These are phyloP conservation scores for Apamea anceps DNA, from an alignment of 2,888 invertebrate genomes.

Conservation along the genomic window DNA sequence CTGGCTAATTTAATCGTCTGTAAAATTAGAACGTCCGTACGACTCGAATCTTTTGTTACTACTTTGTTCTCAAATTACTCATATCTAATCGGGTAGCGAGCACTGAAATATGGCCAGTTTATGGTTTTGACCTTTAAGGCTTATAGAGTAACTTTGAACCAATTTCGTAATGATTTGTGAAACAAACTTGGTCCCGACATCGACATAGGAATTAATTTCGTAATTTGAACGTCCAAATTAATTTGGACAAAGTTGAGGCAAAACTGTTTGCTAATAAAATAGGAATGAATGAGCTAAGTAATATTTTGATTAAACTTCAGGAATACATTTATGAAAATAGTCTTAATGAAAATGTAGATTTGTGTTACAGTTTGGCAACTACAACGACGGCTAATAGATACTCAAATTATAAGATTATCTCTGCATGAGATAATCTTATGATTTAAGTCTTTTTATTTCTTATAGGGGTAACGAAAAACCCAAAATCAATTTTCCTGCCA, in stretches of 20 bases:
- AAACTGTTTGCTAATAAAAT: slow-evolving; percentile 26
- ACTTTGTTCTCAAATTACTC: slow-evolving; percentile 3
- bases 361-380: not conserved
- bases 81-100: not conserved
- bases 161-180: slow-evolving; percentile 46
- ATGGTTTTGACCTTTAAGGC: slow-evolving; percentile 18
- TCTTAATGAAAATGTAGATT: not conserved
- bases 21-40: not conserved
- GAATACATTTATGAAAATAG: not conserved
- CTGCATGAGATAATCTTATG: not conserved
- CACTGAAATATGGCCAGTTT: slow-evolving; percentile 18
- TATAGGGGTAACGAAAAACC: not conserved
- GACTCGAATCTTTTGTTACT: not conserved
- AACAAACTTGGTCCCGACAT: slow-evolving; percentile 25
- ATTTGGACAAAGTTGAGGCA: slow-evolving; percentile 18
- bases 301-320: slow-evolving; percentile 1
- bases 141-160: slow-evolving; percentile 26
- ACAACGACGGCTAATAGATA: not conserved
- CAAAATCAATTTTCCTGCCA: not conserved
- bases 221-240: slow-evolving; percentile 30
- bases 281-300: slow-evolving; percentile 2
- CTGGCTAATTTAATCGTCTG: not conserved
- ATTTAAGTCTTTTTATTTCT: not conserved
- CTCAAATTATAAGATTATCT: not conserved
- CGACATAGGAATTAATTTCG: slow-evolving; percentile 27